Conservation (phyloP, 2,113 vertebrate species). For the Grus americana region DNA sequence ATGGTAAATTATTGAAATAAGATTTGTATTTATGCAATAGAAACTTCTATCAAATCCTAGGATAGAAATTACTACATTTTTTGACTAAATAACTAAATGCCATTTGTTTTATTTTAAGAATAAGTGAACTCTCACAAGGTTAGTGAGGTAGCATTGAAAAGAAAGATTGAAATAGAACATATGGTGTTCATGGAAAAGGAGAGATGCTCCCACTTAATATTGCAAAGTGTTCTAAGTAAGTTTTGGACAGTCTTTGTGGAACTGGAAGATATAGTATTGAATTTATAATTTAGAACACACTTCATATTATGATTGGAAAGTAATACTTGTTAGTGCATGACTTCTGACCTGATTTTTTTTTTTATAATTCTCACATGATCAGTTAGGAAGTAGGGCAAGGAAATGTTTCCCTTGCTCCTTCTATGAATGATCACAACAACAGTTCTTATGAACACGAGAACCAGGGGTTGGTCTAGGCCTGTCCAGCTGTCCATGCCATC, state of each 20-base stretch:
- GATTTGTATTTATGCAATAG: background rate
- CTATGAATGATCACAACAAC: background rate
- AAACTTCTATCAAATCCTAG: background rate
- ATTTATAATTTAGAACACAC: background rate
- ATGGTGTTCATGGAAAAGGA: background rate
- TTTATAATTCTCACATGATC: background rate
- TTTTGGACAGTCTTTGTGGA: background rate
- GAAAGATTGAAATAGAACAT: background rate
- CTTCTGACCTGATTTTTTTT: background rate
- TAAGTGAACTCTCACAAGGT: background rate
- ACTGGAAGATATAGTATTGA: background rate
- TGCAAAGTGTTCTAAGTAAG: background rate
- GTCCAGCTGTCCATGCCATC: background rate
- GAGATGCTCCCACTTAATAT: background rate
- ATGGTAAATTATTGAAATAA: background rate
- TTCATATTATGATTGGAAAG: background rate
- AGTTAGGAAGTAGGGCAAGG: background rate
- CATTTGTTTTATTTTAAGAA: background rate
- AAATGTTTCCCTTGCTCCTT: background rate
- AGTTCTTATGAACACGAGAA: background rate
- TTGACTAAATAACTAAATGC: background rate
- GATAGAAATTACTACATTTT: background rate
- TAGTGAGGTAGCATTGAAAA: background rate
- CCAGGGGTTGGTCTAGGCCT: fast-evolving
- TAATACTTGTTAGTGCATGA: background rate